A percentile compares a stretch with the other conserved stretches of the same genome.
Conservation (phyloP, 1,140 invertebrate species). For the Sitophilus oryzae region DNA sequence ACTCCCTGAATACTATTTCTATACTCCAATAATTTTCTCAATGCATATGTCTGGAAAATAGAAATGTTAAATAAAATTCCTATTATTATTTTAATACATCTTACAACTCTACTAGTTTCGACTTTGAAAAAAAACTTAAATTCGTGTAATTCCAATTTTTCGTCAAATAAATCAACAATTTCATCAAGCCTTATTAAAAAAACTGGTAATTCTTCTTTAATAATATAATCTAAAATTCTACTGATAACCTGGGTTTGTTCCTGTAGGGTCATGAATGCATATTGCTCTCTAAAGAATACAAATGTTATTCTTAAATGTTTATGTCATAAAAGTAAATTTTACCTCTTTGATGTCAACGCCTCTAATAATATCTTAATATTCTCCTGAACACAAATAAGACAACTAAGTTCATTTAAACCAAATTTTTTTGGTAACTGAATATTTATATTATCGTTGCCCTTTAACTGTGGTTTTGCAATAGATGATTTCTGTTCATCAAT, state of each 20-base stretch:
- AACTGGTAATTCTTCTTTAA: constrained; percentile 55
- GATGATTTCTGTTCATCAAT: neutral
- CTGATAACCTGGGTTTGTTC: constrained; percentile 45
- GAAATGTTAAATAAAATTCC: constrained; percentile 12
- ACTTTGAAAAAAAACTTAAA: constrained; percentile 67
- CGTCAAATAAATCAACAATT: constrained; percentile 54
- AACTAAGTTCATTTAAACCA: neutral
- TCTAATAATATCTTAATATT: neutral
- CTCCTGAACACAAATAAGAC: neutral
- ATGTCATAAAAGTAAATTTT: neutral
- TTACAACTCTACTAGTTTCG: constrained; percentile 62
- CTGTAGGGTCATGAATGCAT: constrained; percentile 3
- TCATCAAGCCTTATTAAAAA: constrained; percentile 58
- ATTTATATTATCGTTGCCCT: neutral
- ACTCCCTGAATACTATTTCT: constrained; percentile 44
- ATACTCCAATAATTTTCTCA: constrained; percentile 51
- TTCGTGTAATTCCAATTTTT: constrained; percentile 58
- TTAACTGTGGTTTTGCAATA: neutral
- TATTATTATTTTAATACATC: constrained; percentile 29
- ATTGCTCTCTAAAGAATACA: constrained; percentile 9
- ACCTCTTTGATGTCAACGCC: neutral
- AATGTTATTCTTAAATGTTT: neutral
- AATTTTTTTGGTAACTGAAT: neutral
- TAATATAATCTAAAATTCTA: constrained; percentile 55
- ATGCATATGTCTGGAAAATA: constrained; percentile 48